phyloP scores from a whole-genome alignment of 2,113 vertebrate genomes.

The Burhinus bistriatus region DNA sequence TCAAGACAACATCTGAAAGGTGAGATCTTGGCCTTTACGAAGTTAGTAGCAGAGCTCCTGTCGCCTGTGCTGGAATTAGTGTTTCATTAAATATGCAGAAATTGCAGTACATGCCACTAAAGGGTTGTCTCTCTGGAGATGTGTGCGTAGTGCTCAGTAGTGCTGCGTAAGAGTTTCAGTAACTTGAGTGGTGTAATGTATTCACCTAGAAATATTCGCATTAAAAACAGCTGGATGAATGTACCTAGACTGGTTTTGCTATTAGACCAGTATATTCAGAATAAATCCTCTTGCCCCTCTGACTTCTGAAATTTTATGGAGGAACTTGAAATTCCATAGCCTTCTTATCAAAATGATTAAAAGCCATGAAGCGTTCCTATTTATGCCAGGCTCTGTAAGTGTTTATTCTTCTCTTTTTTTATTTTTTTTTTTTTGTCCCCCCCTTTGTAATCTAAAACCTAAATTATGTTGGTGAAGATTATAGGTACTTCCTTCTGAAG shows the following conservation, averaged over 20 bases:
- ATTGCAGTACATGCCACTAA: background rate
- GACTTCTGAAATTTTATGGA: background rate
- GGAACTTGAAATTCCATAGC: background rate
- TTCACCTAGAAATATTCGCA: background rate
- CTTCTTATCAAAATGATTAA: conserved; percentile 3
- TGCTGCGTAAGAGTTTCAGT: background rate
- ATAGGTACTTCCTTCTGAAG: conserved; percentile 9
- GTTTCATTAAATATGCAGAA: background rate
- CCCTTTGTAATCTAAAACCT: conserved; percentile 24
- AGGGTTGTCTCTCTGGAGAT: background rate
- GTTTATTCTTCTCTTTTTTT: background rate
- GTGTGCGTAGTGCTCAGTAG: background rate
- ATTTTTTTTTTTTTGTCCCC: background rate
- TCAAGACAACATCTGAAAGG: background rate
- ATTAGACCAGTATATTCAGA: background rate
- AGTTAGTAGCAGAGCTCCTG: background rate
- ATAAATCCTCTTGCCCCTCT: background rate
- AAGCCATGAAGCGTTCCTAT: background rate
- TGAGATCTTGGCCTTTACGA: background rate
- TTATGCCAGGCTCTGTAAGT: background rate
- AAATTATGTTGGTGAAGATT: conserved; percentile 38
- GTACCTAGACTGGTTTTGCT: background rate
- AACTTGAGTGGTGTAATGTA: background rate
- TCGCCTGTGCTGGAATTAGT: background rate
- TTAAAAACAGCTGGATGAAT: background rate